Evolutionary conservation across 2,113 vertebrate species (phyloP).

Genomic region (Alethe castanea): DNA sequence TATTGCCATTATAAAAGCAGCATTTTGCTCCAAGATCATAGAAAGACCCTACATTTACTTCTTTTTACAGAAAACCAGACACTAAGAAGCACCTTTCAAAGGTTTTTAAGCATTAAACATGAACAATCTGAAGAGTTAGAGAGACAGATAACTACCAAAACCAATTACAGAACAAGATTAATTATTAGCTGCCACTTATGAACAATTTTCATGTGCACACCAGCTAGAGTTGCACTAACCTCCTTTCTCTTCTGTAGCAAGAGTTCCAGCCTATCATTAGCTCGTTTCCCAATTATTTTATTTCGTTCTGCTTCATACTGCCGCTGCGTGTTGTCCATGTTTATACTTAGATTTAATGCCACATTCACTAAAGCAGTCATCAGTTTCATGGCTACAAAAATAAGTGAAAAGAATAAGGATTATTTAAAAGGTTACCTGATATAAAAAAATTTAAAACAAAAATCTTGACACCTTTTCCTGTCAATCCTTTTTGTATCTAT

Average conservation of each 20-base stretch:
- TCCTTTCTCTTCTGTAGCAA: conserved; percentile 97
- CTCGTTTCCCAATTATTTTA: conserved; percentile 96
- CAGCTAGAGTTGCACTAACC: conserved; percentile 73
- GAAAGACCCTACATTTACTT: not conserved
- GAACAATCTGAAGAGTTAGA: not conserved
- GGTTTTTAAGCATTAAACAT: not conserved
- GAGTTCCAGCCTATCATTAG: conserved; percentile 93
- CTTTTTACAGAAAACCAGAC: not conserved
- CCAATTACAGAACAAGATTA: not conserved
- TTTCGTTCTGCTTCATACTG: conserved; percentile 97
- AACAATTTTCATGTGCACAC: not conserved
- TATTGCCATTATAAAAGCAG: not conserved
- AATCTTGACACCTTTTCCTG: not conserved
- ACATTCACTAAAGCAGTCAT: conserved; percentile 99
- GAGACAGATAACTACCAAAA: not conserved
- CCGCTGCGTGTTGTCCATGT: conserved; percentile 99
- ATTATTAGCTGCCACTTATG: not conserved
- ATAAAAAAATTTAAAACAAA: not conserved
- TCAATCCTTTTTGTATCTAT: not conserved
- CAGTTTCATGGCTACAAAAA: conserved; percentile 92
- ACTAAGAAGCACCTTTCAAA: not conserved
- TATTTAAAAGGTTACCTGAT: not conserved
- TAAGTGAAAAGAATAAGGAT: not conserved
- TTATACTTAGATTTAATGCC: conserved; percentile 98
- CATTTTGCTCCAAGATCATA: not conserved